Evolutionary conservation across 2,113 vertebrate species (phyloP), one percentile per base, ranked within the genome.

Genomic region (Pseudorhombus dupliciocellatus): DNA sequence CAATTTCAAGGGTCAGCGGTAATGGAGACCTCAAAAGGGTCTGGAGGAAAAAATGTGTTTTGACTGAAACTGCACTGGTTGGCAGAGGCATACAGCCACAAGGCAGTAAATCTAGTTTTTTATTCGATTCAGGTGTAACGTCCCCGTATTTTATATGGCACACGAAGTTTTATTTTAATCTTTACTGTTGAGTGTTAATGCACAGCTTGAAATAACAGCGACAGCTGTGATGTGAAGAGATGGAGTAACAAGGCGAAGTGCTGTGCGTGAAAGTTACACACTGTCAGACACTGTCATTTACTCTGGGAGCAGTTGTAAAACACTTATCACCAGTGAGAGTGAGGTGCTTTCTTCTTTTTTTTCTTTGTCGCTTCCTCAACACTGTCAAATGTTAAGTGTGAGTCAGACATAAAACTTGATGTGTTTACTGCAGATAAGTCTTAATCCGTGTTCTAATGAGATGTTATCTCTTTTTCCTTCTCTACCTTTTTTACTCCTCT

Each of bases 231-330:
- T 31, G 30, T 31, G 30, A 31, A 31, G 1, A 31, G 30, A 31
- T 31, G 30, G 7, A 31, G 30, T 1, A 18, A 14, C 26, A 48
- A 5, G 31, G n/a, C 44, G 40, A 22, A 50, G 46, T 26, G 57
- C 57, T 28, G 46, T 40, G 34, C 42, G 42, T 48, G 48, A 22
- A 28, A 34, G 66, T 70, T 48, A 12, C 24, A 60, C n/a, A 37
- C 34, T 37, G 34, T n/a, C n/a, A n/a, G n/a, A 37, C 34, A 37
- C 10, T 37, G 11, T 51, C 22, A 51, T 42, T 24, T 16, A 16
- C n/a, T 69, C 54, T 25, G 26, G 7, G 53, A 58, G 21, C 4
- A 20, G 55, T 25, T 59, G 20, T 5, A 15, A 34, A 34, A 34
- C n/a, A 37, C 21, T 42, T 14, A 42, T 16, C 10, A 42, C 40